These are phyloP conservation scores for Choloepus hoffmanni DNA, from an alignment of 2,113 vertebrate species.

Conservation along the genomic window DNA sequence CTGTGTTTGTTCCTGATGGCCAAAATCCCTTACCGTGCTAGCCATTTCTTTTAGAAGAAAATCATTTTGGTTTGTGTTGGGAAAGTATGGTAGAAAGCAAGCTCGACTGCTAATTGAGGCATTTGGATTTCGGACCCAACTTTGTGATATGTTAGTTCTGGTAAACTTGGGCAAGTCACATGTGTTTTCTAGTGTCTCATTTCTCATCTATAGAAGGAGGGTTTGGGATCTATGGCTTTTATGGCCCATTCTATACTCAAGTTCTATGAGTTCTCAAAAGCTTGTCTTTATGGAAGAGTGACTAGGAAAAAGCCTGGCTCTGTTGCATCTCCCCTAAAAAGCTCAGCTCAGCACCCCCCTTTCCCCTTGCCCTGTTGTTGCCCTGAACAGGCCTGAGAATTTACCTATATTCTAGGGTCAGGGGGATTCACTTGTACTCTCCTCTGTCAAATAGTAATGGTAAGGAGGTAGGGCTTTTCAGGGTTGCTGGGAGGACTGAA, in stretches of 20 bases:
- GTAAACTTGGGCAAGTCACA: background rate
- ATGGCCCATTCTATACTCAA: background rate
- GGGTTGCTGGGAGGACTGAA: background rate
- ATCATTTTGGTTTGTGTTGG: background rate
- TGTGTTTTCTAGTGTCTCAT: background rate
- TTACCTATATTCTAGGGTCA: background rate
- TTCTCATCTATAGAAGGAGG: background rate
- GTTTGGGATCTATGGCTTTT: background rate
- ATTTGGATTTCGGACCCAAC: background rate
- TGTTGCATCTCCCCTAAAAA: background rate
- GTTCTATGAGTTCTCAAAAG: background rate
- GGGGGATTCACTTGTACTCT: background rate
- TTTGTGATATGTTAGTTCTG: background rate
- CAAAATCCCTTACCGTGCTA: background rate
- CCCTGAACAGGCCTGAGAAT: background rate
- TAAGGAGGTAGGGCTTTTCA: background rate
- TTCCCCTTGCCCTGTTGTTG: background rate
- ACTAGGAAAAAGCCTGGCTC: background rate
- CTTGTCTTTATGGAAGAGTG: background rate
- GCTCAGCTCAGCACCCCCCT: background rate
- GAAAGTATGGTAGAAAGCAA: background rate
- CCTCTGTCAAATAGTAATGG: background rate
- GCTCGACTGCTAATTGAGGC: background rate
- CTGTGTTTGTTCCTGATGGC: background rate
- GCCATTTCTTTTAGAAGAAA: background rate